Base-by-base conservation (phyloP, 2,888 invertebrate genomes). In the Neoitamus cyanurus region DNA sequence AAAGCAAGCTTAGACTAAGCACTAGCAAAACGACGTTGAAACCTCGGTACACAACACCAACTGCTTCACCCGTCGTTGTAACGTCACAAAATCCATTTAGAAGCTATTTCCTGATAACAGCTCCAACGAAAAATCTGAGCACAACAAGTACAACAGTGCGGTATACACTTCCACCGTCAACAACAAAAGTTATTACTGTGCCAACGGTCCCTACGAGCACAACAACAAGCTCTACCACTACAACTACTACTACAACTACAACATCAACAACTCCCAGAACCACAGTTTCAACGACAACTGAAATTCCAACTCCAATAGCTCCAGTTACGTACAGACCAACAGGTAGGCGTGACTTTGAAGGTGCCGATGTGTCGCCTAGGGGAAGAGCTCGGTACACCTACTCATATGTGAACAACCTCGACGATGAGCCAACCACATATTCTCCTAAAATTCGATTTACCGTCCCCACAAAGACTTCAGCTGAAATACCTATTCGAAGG, bases 301-400 rank as follows among this genome's bases (percentile, higher is more conserved):
- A 87, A 4, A 84, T 85, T 3, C 85, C 86, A 11, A 77, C 87
- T 1, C 82, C 85, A 13, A 84, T 86, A 1, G 78, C 85, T 7
- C 84, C 86, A 9, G 72, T 85, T 30, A 83, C 83, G n/a, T n/a
- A 69, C 36, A 84, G 36, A 73, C 11, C 83, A 73, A 15, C 83
- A 83, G 84, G 58, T 46, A 30, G 48, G 48, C 31, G 72, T 20
- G 20, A 11, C 46, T 82, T 68, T 80, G 85, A 73, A 0, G 84
- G 85, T 11, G 31, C 85, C 0, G 88, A 88, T 20, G 87, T 87
- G 15, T 88, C 88, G 30, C 86, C 88, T 2, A 88, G 91, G 30
- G 90, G 92, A 1, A 89, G 91, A 2, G 91, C 91, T 0, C 89
- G 91, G 0, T 91, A 90, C 75, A 90, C 91, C 0, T 89, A 88